Conservation (phyloP, 2,113 vertebrate species). For the Tinamus guttatus region DNA sequence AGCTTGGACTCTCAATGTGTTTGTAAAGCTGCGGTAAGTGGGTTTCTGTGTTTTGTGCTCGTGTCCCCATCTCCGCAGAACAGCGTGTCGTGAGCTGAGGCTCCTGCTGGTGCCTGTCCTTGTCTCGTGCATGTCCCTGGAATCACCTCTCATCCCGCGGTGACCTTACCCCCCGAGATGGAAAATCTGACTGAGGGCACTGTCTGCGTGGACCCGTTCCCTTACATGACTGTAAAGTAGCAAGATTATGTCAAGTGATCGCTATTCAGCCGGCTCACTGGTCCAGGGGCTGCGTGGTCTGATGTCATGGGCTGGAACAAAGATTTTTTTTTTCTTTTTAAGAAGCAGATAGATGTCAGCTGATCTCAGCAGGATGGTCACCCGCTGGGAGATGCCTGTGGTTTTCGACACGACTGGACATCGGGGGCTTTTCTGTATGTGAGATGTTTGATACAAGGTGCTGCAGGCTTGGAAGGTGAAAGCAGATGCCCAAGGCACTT, state of each 20-base stretch:
- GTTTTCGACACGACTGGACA: neutral
- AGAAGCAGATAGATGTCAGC: neutral
- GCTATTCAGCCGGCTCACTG: neutral
- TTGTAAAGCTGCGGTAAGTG: slow-evolving; percentile 83
- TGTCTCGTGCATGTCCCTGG: neutral
- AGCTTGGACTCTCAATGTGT: slow-evolving; percentile 80
- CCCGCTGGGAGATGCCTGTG: neutral
- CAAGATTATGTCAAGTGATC: slow-evolving; percentile 21
- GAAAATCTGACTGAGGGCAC: rapidly evolving
- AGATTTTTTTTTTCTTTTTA: neutral
- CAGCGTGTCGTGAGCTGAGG: neutral
- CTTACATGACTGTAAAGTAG: neutral
- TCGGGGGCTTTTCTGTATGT: rapidly evolving
- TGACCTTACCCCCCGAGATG: neutral
- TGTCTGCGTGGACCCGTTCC: neutral
- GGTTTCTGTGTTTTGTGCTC: neutral
- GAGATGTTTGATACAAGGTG: no score
- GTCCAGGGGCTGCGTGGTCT: neutral
- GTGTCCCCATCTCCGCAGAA: neutral
- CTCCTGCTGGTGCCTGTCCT: neutral
- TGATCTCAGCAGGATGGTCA: neutral
- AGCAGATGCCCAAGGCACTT: neutral
- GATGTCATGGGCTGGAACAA: slow-evolving; percentile 59
- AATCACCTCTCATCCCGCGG: neutral
- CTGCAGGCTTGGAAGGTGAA: rapidly evolving